Conservation (phyloP, 2,888 invertebrate genomes). For the Latheticus oryzae region DNA sequence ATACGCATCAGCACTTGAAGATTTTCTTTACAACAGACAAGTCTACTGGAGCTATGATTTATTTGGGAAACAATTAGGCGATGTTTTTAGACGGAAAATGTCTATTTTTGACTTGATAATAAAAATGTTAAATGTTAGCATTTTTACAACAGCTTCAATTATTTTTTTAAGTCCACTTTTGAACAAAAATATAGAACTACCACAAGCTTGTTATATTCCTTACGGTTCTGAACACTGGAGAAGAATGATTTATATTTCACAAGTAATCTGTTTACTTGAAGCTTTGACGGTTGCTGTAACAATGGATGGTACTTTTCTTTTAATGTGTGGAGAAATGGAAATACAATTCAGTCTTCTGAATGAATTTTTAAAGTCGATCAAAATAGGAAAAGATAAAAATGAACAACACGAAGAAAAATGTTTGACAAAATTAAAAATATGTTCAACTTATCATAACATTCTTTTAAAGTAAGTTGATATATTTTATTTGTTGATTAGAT, state of each 20-base stretch:
- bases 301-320: slow-evolving; percentile 15
- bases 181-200: not conserved
- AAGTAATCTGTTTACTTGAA: slow-evolving; percentile 9
- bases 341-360: slow-evolving; percentile 19
- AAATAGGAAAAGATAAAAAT: not conserved
- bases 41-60: not conserved
- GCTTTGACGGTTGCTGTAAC: slow-evolving; percentile 8
- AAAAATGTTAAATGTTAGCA: not conserved
- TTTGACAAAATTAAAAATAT: slow-evolving; percentile 1
- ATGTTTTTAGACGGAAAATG: not conserved
- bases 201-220: slow-evolving; percentile 10
- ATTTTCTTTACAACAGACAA: not conserved
- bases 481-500: too few relatives aligned
- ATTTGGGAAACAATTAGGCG: not conserved
- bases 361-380: not conserved
- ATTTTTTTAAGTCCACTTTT: slow-evolving; percentile 9
- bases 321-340: slow-evolving; percentile 18
- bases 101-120: not conserved
- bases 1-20: not conserved
- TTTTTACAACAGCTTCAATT: not conserved
- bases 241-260: not conserved
- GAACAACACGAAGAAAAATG: slow-evolving; percentile 4
- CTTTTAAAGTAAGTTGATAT: not conserved
- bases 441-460: slow-evolving; percentile 9
- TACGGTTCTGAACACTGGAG: not conserved